Conservation (phyloP, 2,113 vertebrate species). For the Scopus umbretta region DNA sequence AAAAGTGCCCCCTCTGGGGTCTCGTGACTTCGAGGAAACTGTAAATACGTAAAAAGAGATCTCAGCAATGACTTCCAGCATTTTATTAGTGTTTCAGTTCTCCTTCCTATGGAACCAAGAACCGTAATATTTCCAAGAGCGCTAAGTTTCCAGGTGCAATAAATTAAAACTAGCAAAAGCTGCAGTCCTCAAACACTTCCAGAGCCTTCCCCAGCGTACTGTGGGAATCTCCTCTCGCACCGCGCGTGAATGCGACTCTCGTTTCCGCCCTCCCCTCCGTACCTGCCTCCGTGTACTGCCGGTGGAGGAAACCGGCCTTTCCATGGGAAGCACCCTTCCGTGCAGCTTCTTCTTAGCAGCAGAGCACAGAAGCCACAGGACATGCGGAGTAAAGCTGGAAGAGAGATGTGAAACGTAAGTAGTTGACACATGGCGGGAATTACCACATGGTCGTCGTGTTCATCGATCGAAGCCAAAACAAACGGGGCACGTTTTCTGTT, state of each 20-base stretch:
- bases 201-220: not conserved
- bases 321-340: not conserved
- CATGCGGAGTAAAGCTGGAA: not conserved
- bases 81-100: not conserved
- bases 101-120: not conserved
- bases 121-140: not conserved
- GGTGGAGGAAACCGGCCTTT: accelerated
- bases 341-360: not conserved
- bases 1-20: not conserved
- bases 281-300: not conserved
- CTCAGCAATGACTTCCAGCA: not conserved
- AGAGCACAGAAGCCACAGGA: not conserved
- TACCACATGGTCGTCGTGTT: not conserved
- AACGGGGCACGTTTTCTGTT: not conserved
- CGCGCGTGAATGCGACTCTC: not conserved
- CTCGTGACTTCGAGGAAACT: not conserved
- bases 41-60: not conserved
- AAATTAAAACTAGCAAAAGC: not conserved
- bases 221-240: not conserved
- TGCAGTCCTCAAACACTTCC: not conserved
- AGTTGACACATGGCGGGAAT: not conserved
- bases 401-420: not conserved
- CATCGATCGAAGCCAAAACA: not conserved
- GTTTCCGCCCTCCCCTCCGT: not conserved
- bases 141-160: not conserved